Evolutionary conservation across 2,113 vertebrate genomes (phyloP).

Genomic region (Platysteira castanea): DNA sequence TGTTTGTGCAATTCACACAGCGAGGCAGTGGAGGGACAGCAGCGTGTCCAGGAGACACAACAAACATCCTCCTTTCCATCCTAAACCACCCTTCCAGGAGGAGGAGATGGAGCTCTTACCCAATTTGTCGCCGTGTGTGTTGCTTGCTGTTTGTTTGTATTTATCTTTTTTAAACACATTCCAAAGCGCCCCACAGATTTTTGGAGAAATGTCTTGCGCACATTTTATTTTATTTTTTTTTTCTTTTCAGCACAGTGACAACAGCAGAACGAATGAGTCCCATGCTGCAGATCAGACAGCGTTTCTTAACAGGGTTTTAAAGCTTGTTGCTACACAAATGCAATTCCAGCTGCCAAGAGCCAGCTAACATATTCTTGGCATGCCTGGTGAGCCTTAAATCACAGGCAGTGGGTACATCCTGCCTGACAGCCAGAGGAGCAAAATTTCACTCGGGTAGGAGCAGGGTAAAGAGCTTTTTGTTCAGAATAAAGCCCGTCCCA

Average conservation of each 20-base stretch:
- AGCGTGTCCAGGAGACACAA: slow-evolving; percentile 12
- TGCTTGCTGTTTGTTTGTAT: not conserved
- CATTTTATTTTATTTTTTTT: not conserved
- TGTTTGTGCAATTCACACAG: not conserved
- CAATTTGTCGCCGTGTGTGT: not conserved
- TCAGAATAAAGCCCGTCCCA: not conserved
- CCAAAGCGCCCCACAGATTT: slow-evolving; percentile 32
- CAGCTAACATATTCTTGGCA: slow-evolving; percentile 18
- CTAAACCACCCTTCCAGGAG: not conserved
- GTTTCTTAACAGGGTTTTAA: slow-evolving; percentile 31
- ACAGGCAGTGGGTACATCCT: not conserved
- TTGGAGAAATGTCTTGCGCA: not conserved
- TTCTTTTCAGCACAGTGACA: not conserved
- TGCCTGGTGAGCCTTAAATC: slow-evolving; percentile 14
- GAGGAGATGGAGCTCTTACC: not conserved
- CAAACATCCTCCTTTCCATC: not conserved
- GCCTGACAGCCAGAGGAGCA: not conserved
- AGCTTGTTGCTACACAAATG: slow-evolving; percentile 43
- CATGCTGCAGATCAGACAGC: slow-evolving; percentile 28
- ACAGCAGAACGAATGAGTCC: slow-evolving; percentile 36
- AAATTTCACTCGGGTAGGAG: not conserved
- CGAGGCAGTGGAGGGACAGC: not conserved
- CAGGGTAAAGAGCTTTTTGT: not conserved
- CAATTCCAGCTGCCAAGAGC: slow-evolving; percentile 23
- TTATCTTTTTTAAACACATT: not conserved